Evolutionary conservation across 2,888 invertebrate genomes (phyloP).

Genomic region (Falcaria lacertinaria): DNA sequence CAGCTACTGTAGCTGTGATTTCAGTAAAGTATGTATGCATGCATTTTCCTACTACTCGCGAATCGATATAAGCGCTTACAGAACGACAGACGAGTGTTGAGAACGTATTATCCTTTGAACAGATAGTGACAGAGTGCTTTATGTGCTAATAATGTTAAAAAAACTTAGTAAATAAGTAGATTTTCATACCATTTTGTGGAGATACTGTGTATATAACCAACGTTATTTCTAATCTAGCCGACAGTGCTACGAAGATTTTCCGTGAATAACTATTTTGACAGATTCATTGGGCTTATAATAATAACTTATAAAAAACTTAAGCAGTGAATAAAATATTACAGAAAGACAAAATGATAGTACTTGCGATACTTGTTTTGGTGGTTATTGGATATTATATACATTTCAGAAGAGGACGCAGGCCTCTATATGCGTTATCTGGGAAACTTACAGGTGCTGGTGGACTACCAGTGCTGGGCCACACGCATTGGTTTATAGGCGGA

Average conservation of each 20-base stretch:
- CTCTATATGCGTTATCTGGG: slow-evolving; percentile 45
- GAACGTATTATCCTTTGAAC: too few species aligned
- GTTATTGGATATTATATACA: slow-evolving; percentile 41
- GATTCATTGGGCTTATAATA: too few species aligned
- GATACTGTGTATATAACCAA: background rate
- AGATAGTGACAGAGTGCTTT: too few species aligned
- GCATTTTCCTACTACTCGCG: too few species aligned
- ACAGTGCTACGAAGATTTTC: background rate
- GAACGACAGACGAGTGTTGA: too few species aligned
- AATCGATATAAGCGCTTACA: too few species aligned
- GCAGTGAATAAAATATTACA: background rate
- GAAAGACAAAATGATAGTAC: slow-evolving; percentile 36
- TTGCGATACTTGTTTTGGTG: slow-evolving; percentile 32
- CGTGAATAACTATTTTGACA: too few species aligned
- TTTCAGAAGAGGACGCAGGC: slow-evolving; percentile 41
- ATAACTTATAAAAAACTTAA: background rate
- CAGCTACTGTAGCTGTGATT: too few species aligned
- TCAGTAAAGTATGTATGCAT: too few species aligned
- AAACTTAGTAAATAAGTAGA: background rate
- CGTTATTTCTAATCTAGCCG: background rate
- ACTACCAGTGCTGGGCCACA: slow-evolving; percentile 53
- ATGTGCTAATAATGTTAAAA: too few species aligned
- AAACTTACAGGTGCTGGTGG: slow-evolving; percentile 37
- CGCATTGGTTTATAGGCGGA: slow-evolving; percentile 60
- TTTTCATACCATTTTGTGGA: background rate